A percentile compares a stretch with the other conserved stretches of the same genome.
phyloP scores from a whole-genome alignment of 2,888 invertebrate species.

The Physocephala rufipes region DNA sequence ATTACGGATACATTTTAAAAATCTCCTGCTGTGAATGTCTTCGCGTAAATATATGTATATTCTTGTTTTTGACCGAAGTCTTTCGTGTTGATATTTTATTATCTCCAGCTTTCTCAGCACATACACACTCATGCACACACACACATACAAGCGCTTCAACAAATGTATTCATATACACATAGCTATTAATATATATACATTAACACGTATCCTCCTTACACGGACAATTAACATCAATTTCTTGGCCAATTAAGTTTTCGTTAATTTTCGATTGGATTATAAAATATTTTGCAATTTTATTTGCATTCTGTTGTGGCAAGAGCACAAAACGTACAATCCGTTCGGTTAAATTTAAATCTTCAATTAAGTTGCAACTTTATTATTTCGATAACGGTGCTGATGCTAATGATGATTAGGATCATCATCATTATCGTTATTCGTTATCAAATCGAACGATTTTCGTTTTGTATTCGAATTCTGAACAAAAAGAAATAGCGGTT shows the following conservation, averaged over 20 bases:
- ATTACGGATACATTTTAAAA: too few relatives aligned
- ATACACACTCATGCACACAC: slow-evolving; percentile 2
- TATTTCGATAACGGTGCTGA: slow-evolving; percentile 4
- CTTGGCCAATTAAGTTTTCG: slow-evolving; percentile 38
- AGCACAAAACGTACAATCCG: slow-evolving; percentile 7
- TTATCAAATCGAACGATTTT: not conserved
- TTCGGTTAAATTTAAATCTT: slow-evolving; percentile 20
- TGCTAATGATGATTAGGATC: too few relatives aligned
- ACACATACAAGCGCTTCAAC: not conserved
- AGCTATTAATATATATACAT: too few relatives aligned
- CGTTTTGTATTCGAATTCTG: not conserved
- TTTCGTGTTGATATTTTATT: not conserved
- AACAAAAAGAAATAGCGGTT: not conserved
- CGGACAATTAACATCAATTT: slow-evolving; percentile 26
- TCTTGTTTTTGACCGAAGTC: too few relatives aligned
- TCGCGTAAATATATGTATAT: too few relatives aligned
- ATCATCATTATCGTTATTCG: too few relatives aligned
- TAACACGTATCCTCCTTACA: not conserved
- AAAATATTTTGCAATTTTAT: slow-evolving; percentile 31
- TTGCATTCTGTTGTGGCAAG: slow-evolving; percentile 35
- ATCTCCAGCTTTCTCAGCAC: not conserved
- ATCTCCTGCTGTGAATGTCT: too few relatives aligned
- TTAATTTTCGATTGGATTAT: slow-evolving; percentile 34
- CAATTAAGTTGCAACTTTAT: slow-evolving; percentile 35
- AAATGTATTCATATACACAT: not conserved